phyloP scores from a whole-genome alignment of 2,113 vertebrate genomes.

The Pomatostomus ruficeps region DNA sequence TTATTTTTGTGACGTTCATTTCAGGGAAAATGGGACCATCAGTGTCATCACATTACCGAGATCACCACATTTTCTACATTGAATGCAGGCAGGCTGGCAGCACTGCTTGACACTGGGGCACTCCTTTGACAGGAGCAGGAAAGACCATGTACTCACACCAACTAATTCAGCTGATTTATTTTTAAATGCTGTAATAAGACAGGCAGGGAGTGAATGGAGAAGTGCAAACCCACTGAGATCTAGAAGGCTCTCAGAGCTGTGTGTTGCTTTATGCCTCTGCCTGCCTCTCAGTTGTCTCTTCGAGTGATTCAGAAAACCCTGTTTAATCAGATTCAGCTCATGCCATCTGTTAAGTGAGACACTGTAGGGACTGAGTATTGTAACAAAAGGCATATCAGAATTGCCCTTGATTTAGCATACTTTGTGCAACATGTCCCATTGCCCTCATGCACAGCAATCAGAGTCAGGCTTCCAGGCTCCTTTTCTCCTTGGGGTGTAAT shows the following conservation, averaged over 20 bases:
- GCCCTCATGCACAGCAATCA: not conserved
- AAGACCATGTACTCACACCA: not conserved
- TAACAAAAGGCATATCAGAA: not conserved
- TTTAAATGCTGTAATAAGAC: not conserved
- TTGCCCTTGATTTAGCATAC: not conserved
- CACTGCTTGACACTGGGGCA: accelerated
- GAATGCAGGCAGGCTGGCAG: not conserved
- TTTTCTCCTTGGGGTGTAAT: not conserved
- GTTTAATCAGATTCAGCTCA: constrained; percentile 19
- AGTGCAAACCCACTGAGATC: not conserved
- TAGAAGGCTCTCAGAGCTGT: not conserved
- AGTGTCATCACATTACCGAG: not conserved
- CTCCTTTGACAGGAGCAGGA: not conserved
- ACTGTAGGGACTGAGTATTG: not conserved
- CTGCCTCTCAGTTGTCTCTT: not conserved
- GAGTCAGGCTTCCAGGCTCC: not conserved
- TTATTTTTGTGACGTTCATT: not conserved
- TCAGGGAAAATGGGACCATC: not conserved
- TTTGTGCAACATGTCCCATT: not conserved
- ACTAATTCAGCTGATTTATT: not conserved
- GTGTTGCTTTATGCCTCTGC: not conserved
- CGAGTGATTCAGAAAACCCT: not conserved
- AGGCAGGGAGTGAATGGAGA: not conserved
- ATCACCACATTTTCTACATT: not conserved
- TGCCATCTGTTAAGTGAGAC: constrained; percentile 23